These are phyloP conservation scores for Gryon sp. DNA, from an alignment of 1,140 invertebrate species.

Conservation along the genomic window DNA sequence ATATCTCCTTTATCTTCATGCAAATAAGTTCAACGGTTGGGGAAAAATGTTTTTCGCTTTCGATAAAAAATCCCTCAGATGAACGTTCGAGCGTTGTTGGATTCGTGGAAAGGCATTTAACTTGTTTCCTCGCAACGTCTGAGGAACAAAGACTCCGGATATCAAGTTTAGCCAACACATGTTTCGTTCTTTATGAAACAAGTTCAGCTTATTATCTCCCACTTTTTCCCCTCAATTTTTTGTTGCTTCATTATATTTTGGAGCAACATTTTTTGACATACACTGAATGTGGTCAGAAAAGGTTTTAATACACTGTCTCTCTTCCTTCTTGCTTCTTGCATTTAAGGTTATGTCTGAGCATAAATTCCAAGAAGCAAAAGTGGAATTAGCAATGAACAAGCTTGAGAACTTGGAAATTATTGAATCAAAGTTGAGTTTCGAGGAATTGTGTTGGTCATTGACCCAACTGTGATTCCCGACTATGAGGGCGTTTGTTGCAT, in stretches of 20 bases:
- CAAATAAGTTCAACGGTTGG: conserved; percentile 1
- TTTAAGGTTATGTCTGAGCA: too few species aligned
- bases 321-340: too few species aligned
- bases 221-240: too few species aligned
- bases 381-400: too few species aligned
- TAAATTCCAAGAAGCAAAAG: too few species aligned
- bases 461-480: conserved; percentile 17
- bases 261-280: too few species aligned
- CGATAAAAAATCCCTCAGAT: conserved; percentile 7
- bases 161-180: neutral
- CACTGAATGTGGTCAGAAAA: too few species aligned
- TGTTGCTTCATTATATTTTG: too few species aligned
- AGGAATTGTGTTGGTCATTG: conserved; percentile 22
- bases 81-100: neutral
- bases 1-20: too few species aligned
- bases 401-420: too few species aligned
- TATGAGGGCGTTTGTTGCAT: conserved; percentile 35
- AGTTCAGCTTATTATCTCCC: neutral
- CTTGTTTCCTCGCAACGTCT: too few species aligned
- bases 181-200: neutral
- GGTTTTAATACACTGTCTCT: too few species aligned
- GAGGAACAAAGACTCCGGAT: conserved; percentile 23
- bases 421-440: neutral
- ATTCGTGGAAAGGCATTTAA: conserved; percentile 20
- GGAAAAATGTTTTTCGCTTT: neutral